These are phyloP conservation scores for Propithecus deckenii DNA, from an alignment of 2,797 vertebrate genomes.

Conservation along the genomic window DNA sequence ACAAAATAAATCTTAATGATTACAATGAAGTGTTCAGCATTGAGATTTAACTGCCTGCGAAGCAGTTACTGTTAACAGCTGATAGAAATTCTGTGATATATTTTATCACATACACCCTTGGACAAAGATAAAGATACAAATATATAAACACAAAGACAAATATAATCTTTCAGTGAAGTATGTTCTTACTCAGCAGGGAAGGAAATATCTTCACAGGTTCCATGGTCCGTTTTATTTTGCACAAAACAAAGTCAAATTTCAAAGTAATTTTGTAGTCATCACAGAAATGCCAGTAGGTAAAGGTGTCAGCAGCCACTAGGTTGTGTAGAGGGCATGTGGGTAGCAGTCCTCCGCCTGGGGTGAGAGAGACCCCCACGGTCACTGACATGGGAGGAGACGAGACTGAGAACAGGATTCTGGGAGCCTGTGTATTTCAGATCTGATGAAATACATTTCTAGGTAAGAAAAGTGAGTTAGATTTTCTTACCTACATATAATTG, in stretches of 20 bases:
- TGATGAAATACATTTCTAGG: not conserved
- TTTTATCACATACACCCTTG: not conserved
- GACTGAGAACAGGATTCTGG: too few species aligned
- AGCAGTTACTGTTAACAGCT: not conserved
- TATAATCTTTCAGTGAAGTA: not conserved
- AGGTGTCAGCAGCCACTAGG: not conserved
- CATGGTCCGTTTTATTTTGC: not conserved
- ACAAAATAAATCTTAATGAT: not conserved
- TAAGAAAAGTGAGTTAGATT: not conserved
- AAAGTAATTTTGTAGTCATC: not conserved
- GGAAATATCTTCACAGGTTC: not conserved
- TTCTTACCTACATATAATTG: not conserved
- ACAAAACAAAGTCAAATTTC: not conserved
- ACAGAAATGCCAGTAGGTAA: not conserved
- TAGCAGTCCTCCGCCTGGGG: rapidly evolving
- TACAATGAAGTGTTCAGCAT: not conserved
- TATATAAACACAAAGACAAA: not conserved
- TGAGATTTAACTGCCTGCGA: not conserved
- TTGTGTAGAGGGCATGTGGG: not conserved
- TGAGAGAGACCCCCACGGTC: rapidly evolving
- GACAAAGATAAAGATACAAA: not conserved
- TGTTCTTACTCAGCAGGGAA: not conserved
- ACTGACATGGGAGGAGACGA: not conserved
- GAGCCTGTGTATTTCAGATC: not conserved
- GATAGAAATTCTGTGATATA: not conserved